Evolutionary conservation across 2,113 vertebrate species (phyloP).

Genomic region (Lathamus discolor): DNA sequence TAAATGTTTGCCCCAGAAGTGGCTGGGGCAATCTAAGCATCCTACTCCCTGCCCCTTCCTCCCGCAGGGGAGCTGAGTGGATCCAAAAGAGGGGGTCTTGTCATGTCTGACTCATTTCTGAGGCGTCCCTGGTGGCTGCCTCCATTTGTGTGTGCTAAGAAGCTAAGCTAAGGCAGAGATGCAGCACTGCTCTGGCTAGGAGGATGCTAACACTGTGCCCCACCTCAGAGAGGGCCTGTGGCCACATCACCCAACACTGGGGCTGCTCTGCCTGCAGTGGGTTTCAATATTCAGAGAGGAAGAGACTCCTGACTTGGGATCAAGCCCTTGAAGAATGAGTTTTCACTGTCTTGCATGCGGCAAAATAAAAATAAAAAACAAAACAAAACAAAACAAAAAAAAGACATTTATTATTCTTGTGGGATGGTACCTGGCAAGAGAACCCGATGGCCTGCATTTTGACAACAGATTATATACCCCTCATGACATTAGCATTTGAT

Average conservation of each 20-base stretch:
- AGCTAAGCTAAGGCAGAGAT: neutral
- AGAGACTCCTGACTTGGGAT: neutral
- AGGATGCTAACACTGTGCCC: neutral
- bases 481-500: neutral
- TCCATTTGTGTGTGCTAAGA: neutral
- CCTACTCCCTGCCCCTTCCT: slow-evolving; percentile 21
- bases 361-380: no score
- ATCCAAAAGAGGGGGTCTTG: slow-evolving; percentile 8
- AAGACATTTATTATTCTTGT: neutral
- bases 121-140: neutral
- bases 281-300: neutral
- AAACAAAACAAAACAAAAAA: no score
- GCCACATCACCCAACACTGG: neutral
- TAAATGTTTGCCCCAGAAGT: slow-evolving; percentile 75
- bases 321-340: neutral
- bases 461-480: neutral
- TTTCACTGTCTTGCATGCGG: neutral
- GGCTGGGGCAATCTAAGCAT: slow-evolving; percentile 64
- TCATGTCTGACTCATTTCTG: slow-evolving; percentile 2
- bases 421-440: neutral
- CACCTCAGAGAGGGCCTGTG: neutral
- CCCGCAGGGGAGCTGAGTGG: slow-evolving; percentile 31
- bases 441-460: neutral
- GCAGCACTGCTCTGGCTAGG: neutral
- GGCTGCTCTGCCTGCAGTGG: neutral